These are phyloP conservation scores for Drosophila mayaguana DNA, from an alignment of 2,888 invertebrate species.

Conservation along the genomic window DNA sequence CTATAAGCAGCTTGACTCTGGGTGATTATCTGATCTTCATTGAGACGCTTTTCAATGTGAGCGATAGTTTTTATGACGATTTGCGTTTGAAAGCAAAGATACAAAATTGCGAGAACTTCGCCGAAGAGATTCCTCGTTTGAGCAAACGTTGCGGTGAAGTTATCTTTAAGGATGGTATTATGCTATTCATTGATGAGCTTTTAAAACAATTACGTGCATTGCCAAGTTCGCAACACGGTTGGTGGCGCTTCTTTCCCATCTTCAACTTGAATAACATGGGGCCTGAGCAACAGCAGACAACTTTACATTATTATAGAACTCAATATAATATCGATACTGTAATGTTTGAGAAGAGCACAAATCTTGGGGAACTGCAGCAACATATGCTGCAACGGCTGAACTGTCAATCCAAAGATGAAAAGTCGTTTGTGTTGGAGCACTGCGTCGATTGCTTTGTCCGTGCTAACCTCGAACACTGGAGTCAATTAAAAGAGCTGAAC, in stretches of 20 bases:
- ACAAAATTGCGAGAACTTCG: conserved; percentile 18
- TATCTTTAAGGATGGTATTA: not conserved
- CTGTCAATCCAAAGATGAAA: conserved; percentile 51
- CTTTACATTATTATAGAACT: conserved; percentile 37
- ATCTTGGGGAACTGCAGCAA: conserved; percentile 18
- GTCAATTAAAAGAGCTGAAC: conserved; percentile 31
- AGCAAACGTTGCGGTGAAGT: conserved; percentile 59
- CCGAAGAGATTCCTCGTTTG: conserved; percentile 14
- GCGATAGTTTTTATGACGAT: conserved; percentile 50
- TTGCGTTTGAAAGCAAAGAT: conserved; percentile 43
- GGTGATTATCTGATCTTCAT: conserved; percentile 72
- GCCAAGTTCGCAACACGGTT: conserved; percentile 57
- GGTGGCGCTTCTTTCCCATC: conserved; percentile 61
- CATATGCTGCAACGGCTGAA: conserved; percentile 46
- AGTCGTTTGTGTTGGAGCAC: conserved; percentile 50
- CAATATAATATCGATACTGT: conserved; percentile 49
- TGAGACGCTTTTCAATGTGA: conserved; percentile 71
- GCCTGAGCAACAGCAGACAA: not conserved
- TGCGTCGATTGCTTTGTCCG: conserved; percentile 61
- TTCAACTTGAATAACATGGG: conserved; percentile 24
- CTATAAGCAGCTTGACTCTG: conserved; percentile 59
- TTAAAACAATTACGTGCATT: conserved; percentile 27
- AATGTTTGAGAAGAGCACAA: conserved; percentile 1
- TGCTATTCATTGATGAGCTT: conserved; percentile 21
- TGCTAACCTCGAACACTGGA: conserved; percentile 41